Conservation (phyloP, 2,888 invertebrate genomes). For the Escarpia spicata region DNA sequence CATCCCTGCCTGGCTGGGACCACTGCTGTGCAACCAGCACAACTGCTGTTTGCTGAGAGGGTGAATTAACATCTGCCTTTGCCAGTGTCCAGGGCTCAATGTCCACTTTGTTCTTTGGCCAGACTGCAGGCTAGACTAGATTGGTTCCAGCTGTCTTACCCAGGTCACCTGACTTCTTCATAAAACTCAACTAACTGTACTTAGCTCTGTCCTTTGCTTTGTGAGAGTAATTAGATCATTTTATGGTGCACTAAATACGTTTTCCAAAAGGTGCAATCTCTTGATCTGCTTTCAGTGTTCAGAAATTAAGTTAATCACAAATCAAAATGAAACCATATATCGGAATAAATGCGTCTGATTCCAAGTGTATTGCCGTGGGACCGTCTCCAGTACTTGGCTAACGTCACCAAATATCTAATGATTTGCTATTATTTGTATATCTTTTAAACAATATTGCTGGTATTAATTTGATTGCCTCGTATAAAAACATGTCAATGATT, state of each 20-base stretch:
- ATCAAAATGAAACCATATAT: too few relatives aligned
- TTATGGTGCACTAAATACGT: too few relatives aligned
- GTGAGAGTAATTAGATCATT: too few relatives aligned
- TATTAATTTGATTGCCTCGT: neutral
- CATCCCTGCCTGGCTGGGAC: neutral
- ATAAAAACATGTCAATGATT: neutral
- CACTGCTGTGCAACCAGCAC: neutral
- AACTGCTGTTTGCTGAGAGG: neutral
- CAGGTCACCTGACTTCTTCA: neutral
- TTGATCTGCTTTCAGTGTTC: too few relatives aligned
- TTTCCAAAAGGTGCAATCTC: too few relatives aligned
- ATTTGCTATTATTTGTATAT: too few relatives aligned
- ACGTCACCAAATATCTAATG: too few relatives aligned
- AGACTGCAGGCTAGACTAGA: neutral
- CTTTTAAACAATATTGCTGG: neutral
- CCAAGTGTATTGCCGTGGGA: too few relatives aligned
- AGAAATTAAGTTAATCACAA: too few relatives aligned
- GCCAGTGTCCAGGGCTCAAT: neutral
- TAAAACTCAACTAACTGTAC: neutral
- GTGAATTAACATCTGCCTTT: neutral
- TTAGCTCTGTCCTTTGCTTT: neutral
- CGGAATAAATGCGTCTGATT: too few relatives aligned
- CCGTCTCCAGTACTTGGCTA: too few relatives aligned
- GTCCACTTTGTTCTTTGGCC: neutral
- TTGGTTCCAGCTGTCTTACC: neutral